Percentiles rank a stretch among this genome's conserved stretches.
These are phyloP conservation scores for Melanostoma mellinum DNA, from an alignment of 2,888 invertebrate genomes.

Conservation along the genomic window DNA sequence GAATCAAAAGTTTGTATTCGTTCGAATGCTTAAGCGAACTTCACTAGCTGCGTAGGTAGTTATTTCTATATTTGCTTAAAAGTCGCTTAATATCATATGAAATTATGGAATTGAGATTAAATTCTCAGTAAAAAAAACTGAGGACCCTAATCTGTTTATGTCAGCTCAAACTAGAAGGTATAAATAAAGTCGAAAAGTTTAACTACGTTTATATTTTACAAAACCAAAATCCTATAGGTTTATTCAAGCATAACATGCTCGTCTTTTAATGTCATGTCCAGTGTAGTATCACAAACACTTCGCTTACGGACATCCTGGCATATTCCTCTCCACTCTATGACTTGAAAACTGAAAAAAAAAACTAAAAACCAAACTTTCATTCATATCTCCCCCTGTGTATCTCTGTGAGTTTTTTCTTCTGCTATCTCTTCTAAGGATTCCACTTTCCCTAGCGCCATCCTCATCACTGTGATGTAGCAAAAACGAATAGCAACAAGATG, in stretches of 20 bases:
- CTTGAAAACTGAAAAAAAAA: conserved; percentile 26
- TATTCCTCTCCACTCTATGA: conserved; percentile 48
- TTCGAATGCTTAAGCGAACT: too few species aligned
- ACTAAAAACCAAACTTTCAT: conserved; percentile 52
- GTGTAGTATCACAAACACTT: conserved; percentile 45
- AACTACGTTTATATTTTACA: too few species aligned
- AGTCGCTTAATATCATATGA: too few species aligned
- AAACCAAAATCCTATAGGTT: neutral
- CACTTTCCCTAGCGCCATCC: conserved; percentile 8
- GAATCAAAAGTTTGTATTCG: too few species aligned
- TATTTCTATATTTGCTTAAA: too few species aligned
- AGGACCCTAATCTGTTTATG: too few species aligned
- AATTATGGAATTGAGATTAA: too few species aligned
- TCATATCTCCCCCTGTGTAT: conserved; percentile 34
- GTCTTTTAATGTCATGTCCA: conserved; percentile 56
- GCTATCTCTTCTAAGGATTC: neutral
- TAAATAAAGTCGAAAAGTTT: too few species aligned
- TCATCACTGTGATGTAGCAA: conserved; percentile 33
- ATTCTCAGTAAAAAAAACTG: too few species aligned
- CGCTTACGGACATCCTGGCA: conserved; percentile 58
- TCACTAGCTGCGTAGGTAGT: too few species aligned
- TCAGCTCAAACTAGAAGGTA: too few species aligned
- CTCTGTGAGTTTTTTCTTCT: conserved; percentile 2
- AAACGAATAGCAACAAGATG: conserved; percentile 40
- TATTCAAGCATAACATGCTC: neutral